A percentile compares a stretch with the other conserved stretches of the same genome.
phyloP scores from a whole-genome alignment of 2,888 invertebrate genomes.

The Melanophora roralis region DNA sequence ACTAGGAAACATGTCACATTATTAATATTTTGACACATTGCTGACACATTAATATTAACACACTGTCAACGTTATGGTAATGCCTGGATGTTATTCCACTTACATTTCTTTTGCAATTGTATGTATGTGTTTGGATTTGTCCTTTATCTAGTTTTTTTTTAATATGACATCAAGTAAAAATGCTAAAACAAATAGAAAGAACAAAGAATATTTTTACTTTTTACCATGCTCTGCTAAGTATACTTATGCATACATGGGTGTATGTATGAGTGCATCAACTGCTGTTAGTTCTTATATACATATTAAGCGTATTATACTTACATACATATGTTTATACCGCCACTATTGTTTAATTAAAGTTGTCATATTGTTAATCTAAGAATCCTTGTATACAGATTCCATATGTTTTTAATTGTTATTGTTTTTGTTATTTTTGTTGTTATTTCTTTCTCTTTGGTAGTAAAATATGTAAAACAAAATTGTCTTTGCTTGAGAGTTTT shows the following conservation, averaged over 20 bases:
- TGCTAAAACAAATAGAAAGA: not conserved
- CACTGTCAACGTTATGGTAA: conserved; percentile 50
- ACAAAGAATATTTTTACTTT: not conserved
- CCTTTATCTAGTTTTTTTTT: conserved; percentile 44
- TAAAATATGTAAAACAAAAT: conserved; percentile 7
- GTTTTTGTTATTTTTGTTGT: conserved; percentile 7
- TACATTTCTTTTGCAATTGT: conserved; percentile 15
- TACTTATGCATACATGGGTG: too few species aligned
- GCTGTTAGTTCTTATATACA: not conserved
- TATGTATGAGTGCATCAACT: not conserved
- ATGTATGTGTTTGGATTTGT: conserved; percentile 43
- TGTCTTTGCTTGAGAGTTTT: conserved; percentile 26
- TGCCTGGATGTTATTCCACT: conserved; percentile 24
- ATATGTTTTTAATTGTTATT: conserved; percentile 46
- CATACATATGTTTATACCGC: not conserved
- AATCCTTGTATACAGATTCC: conserved; percentile 21
- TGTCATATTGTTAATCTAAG: conserved; percentile 43
- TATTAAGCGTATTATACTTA: not conserved
- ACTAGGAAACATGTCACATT: conserved; percentile 45
- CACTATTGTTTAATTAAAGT: conserved; percentile 24
- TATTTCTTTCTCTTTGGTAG: conserved; percentile 20
- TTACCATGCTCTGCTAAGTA: not conserved
- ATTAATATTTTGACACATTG: conserved; percentile 60
- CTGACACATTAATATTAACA: conserved; percentile 60
- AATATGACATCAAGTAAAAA: conserved; percentile 9